Evolutionary conservation across 2,888 invertebrate genomes (phyloP).

Genomic region (Leptopilina syphax): DNA sequence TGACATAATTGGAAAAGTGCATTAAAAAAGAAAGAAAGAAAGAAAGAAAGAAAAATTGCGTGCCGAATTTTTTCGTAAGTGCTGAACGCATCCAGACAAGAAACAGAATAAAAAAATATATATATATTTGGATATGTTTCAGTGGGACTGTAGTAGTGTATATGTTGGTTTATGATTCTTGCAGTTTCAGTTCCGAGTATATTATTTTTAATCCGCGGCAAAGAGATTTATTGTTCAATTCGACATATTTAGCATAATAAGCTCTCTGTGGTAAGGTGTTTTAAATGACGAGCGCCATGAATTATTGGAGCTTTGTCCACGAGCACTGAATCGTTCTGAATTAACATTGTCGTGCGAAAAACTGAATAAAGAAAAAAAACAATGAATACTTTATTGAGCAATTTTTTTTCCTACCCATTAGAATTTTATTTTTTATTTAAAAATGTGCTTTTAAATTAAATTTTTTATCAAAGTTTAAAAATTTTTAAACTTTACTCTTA

Average conservation of each 20-base stretch:
- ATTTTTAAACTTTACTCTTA: too few relatives aligned
- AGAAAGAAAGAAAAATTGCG: neutral
- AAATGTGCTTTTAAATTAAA: too few relatives aligned
- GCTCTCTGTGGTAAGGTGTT: conserved; percentile 48
- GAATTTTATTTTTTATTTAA: too few relatives aligned
- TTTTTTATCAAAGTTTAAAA: too few relatives aligned
- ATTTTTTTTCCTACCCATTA: neutral
- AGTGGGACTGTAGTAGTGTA: conserved; percentile 22
- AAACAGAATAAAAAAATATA: neutral
- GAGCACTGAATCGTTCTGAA: conserved; percentile 6
- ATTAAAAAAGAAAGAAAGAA: neutral
- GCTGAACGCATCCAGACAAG: conserved; percentile 6
- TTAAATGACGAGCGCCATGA: conserved; percentile 7
- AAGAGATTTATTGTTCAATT: conserved; percentile 42
- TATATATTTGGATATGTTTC: conserved; percentile 6
- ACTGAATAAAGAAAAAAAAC: conserved; percentile 21
- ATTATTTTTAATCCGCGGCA: conserved; percentile 33
- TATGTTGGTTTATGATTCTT: conserved; percentile 9
- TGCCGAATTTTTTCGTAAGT: conserved; percentile 2
- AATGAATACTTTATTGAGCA: conserved; percentile 14
- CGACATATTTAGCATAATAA: conserved; percentile 45
- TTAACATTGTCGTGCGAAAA: conserved; percentile 27
- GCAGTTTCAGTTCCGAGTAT: conserved; percentile 21
- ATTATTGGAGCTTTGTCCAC: neutral
- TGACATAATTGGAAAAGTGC: neutral